These are phyloP conservation scores for Drosophila repletoides DNA, from an alignment of 1,140 invertebrate species.

Conservation along the genomic window DNA sequence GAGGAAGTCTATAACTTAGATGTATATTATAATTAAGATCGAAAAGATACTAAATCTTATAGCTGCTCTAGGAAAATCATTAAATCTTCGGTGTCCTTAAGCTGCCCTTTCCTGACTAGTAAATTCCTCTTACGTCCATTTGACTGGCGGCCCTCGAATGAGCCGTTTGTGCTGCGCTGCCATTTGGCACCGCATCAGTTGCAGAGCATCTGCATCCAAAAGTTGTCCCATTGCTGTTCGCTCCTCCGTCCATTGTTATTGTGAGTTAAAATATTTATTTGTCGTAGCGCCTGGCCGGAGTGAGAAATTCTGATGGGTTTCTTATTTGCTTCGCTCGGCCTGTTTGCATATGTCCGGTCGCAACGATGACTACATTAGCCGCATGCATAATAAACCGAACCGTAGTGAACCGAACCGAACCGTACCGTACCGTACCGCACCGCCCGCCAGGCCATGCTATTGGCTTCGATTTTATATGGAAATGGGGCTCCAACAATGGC, in stretches of 20 bases:
- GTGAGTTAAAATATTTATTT: conserved; percentile 81
- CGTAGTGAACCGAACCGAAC: not conserved
- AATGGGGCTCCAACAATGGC: conserved; percentile 73
- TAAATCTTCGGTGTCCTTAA: too few relatives aligned
- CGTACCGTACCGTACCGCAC: not conserved
- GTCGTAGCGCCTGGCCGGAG: conserved; percentile 76
- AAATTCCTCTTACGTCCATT: too few relatives aligned
- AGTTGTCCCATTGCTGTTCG: conserved; percentile 29
- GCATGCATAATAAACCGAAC: conserved; percentile 67
- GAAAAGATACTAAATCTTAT: too few relatives aligned
- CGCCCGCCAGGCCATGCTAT: conserved; percentile 35
- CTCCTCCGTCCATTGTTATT: conserved; percentile 72
- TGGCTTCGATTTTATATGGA: conserved; percentile 75
- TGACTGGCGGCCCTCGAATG: not conserved
- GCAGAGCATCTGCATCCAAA: conserved; percentile 9
- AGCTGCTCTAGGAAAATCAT: too few relatives aligned
- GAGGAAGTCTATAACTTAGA: too few relatives aligned
- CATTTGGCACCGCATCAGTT: not conserved
- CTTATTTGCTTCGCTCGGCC: conserved; percentile 71
- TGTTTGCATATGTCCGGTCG: conserved; percentile 67
- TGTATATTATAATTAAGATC: too few relatives aligned
- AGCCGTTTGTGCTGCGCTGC: not conserved
- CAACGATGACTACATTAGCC: conserved; percentile 75
- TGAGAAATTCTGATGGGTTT: conserved; percentile 81
- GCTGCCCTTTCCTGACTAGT: too few relatives aligned